Evolutionary conservation across 2,888 invertebrate genomes (phyloP).

Genomic region (Didymodactylos carnosus): DNA sequence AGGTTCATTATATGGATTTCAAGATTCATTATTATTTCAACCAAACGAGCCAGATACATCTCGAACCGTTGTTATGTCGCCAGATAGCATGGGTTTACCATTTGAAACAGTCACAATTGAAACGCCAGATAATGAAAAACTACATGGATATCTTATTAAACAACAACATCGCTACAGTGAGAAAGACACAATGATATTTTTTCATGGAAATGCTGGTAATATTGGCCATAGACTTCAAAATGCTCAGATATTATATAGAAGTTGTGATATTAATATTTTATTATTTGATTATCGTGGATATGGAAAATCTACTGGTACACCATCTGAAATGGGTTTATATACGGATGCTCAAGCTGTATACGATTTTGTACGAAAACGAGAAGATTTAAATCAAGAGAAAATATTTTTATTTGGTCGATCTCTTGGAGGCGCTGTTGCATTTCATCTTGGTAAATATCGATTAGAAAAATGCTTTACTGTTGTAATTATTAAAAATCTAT

Average conservation of each 20-base stretch:
- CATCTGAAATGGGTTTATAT: conserved; percentile 59
- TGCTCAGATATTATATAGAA: conserved; percentile 61
- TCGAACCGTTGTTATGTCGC: conserved; percentile 63
- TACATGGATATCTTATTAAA: conserved; percentile 35
- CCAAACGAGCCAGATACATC: conserved; percentile 73
- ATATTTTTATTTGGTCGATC: conserved; percentile 68
- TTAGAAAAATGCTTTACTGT: neutral
- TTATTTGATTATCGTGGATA: conserved; percentile 88
- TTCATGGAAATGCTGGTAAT: conserved; percentile 91
- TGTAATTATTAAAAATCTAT: neutral
- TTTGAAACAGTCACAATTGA: conserved; percentile 57
- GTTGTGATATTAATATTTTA: conserved; percentile 61
- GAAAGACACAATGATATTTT: conserved; percentile 63
- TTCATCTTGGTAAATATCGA: conserved; percentile 50
- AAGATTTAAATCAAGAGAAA: conserved; percentile 61
- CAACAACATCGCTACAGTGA: conserved; percentile 21
- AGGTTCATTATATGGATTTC: neutral
- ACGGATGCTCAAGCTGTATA: conserved; percentile 67
- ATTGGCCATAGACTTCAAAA: conserved; percentile 78
- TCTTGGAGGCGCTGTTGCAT: conserved; percentile 74
- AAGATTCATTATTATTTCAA: conserved; percentile 50
- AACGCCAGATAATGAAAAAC: conserved; percentile 34
- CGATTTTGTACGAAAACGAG: conserved; percentile 57
- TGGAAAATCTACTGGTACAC: conserved; percentile 65
- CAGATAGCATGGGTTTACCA: conserved; percentile 61